Evolutionary conservation across 37 sponge, comb jelly and placozoan species (phyloP), one percentile per base, ranked within the genome.

Genomic region (Crambe crambe): DNA sequence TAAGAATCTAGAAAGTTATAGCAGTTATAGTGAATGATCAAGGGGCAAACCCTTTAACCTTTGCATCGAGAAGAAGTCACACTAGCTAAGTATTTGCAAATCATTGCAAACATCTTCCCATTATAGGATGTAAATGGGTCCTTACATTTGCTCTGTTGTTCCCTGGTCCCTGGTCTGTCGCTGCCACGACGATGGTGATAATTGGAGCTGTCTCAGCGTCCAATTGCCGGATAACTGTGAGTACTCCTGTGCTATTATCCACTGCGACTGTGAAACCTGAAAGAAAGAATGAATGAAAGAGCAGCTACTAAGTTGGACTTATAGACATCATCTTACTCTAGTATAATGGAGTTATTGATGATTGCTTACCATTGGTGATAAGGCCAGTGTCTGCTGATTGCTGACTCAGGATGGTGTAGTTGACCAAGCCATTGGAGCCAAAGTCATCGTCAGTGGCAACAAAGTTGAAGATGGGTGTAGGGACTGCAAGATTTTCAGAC

Each of bases 361-460:
- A 25, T 8, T 72, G 3, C 29, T 57, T 31, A 74, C 75, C 38
- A 31, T 57, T 21, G 56, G 20, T 57, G 20, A 35, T 29, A 5
- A 20, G 26, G 3, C 58, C 70, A 42, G 22, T 2, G 21, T 5
- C 70, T 30, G 70, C 8, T 36, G 57, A 68, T 34, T 68, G 25
- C 58, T 80, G 29, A 32, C 47, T 65, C 6, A 37, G 51, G 43
- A 86, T 79, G 56, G 43, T 65, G 58, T 78, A 86, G 56, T 51
- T 40, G 27, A 72, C 39, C 40, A 56, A 18, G 10, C 65, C 64
- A 61, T 86, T 86, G 27, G 42, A 35, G 4, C 79, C 74, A 73
- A 79, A 86, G 68, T 86, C 86, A 2, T 3, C 61, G 44, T 86
- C 86, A 37, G 43, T 64, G 12, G 78, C 86, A 0, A 79, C 36